A percentile compares a stretch with the other conserved stretches of the same genome.
These are phyloP conservation scores for Euwallacea similis DNA, from an alignment of 1,140 invertebrate species.

Conservation along the genomic window DNA sequence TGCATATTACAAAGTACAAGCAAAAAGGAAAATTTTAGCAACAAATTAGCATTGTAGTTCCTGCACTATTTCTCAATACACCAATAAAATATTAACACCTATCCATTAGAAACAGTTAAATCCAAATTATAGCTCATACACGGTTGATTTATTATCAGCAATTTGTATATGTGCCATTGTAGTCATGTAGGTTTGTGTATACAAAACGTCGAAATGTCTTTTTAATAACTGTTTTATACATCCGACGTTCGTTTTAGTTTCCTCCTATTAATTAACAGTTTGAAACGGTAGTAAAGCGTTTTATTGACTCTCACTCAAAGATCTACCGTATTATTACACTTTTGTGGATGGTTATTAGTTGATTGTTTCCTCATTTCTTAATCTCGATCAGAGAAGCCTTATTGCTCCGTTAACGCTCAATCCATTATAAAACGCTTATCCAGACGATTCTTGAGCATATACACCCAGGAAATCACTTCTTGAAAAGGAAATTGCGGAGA, in stretches of 20 bases:
- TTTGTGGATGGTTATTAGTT: neutral
- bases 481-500: no score
- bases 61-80: no score
- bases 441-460: no score
- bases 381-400: neutral
- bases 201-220: constrained; percentile 28
- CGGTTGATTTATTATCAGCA: constrained; percentile 30
- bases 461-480: no score
- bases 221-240: constrained; percentile 38
- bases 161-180: constrained; percentile 25
- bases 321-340: neutral
- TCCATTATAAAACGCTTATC: no score
- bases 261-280: constrained; percentile 35
- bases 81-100: neutral
- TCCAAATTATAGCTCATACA: constrained; percentile 24
- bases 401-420: no score
- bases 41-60: no score
- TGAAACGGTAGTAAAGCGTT: constrained; percentile 29
- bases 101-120: constrained; percentile 14
- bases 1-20: no score
- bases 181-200: constrained; percentile 29
- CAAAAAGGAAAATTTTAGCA: no score
- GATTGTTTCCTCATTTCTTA: constrained; percentile 8
- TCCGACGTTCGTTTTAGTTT: constrained; percentile 30
- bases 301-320: constrained; percentile 28